Evolutionary conservation across 2,113 vertebrate species (phyloP).

Genomic region (Mugil cephalus): DNA sequence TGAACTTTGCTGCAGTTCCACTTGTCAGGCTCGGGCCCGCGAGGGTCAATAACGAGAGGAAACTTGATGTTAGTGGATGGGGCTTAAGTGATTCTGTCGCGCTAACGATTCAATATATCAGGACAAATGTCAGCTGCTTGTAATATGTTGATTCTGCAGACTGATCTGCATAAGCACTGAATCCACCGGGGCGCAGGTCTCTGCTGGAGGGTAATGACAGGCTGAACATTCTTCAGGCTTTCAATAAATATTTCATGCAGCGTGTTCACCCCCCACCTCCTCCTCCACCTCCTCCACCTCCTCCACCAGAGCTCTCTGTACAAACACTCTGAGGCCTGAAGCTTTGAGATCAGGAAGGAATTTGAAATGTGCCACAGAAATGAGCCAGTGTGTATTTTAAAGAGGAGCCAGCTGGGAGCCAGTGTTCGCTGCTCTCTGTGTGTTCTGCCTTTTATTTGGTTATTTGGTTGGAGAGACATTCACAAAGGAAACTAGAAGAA

Average conservation of each 20-base stretch:
- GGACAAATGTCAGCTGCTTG: slow-evolving; percentile 93
- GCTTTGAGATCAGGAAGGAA: slow-evolving; percentile 5
- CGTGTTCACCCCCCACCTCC: no score
- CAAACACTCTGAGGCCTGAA: background rate
- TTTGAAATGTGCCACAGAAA: background rate
- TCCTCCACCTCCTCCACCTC: background rate
- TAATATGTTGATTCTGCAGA: slow-evolving; percentile 94
- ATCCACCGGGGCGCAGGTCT: no score
- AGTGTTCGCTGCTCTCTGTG: no score
- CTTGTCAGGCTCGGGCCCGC: slow-evolving; percentile 92
- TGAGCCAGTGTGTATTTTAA: background rate
- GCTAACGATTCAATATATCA: slow-evolving; percentile 95
- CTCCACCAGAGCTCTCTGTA: no score
- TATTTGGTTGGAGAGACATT: no score
- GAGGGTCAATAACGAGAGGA: slow-evolving; percentile 96
- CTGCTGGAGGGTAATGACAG: no score
- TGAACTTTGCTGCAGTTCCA: slow-evolving; percentile 96
- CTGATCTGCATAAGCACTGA: slow-evolving; percentile 92
- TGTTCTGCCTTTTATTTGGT: no score
- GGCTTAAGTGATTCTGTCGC: slow-evolving; percentile 97
- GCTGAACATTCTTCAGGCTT: slow-evolving; percentile 42
- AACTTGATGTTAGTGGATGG: slow-evolving; percentile 96
- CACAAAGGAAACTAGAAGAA: no score
- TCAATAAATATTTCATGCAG: slow-evolving; percentile 77
- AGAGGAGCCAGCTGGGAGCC: no score